Conservation (phyloP, 1,140 invertebrate genomes). For the Rhagoletis zephyria region DNA sequence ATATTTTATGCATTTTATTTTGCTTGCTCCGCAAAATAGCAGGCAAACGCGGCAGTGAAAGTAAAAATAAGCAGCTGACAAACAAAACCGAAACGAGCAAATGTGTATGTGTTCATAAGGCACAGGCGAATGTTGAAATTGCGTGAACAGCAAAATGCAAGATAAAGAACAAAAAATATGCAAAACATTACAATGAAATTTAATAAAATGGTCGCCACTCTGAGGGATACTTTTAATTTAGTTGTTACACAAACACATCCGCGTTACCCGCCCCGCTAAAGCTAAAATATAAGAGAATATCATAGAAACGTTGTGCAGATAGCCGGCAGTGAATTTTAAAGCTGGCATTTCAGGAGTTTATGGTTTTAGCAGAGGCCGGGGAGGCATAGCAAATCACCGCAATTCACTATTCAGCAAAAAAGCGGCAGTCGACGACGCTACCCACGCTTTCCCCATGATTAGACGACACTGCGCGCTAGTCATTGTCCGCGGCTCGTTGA, state of each 20-base stretch:
- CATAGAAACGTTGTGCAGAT: too few species aligned
- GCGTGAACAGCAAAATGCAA: neutral
- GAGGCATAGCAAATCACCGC: too few species aligned
- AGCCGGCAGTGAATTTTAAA: too few species aligned
- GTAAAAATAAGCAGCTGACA: neutral
- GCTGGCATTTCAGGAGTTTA: too few species aligned
- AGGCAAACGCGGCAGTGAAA: neutral
- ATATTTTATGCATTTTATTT: neutral
- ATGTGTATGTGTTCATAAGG: neutral
- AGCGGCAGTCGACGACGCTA: too few species aligned
- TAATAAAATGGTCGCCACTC: neutral
- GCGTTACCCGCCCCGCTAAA: too few species aligned
- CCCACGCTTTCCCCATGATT: too few species aligned
- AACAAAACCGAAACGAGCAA: neutral
- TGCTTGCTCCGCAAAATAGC: neutral
- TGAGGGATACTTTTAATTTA: neutral
- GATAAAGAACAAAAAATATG: conserved; percentile 5
- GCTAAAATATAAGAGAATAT: too few species aligned
- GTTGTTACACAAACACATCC: neutral
- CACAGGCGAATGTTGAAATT: neutral
- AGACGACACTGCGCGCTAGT: too few species aligned
- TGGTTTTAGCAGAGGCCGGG: too few species aligned
- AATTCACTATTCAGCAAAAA: too few species aligned
- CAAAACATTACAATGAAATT: conserved; percentile 2
- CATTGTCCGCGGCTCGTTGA: too few species aligned